A percentile compares a stretch with the other conserved stretches of the same genome.
These are phyloP conservation scores for Xanthostigma xanthostigma DNA, from an alignment of 2,888 invertebrate genomes.

Conservation along the genomic window DNA sequence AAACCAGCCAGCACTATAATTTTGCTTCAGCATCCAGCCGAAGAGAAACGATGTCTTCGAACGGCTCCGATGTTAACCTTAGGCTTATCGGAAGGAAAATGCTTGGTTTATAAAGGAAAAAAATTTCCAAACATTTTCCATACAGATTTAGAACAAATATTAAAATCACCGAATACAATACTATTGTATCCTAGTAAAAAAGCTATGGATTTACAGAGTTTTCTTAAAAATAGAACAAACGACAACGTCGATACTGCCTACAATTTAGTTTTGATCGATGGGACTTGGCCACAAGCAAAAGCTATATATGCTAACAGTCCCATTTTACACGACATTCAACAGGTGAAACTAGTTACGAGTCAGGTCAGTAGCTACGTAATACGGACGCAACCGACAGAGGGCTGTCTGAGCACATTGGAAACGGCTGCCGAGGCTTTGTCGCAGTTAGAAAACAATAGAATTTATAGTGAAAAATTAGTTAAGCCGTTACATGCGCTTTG, in stretches of 20 bases:
- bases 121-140: slow-evolving; percentile 60
- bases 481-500: slow-evolving; percentile 72
- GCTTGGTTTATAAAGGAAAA: slow-evolving; percentile 68
- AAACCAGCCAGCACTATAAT: slow-evolving; percentile 56
- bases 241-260: slow-evolving; percentile 36
- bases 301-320: slow-evolving; percentile 77
- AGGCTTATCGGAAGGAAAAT: slow-evolving; percentile 57
- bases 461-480: slow-evolving; percentile 50
- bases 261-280: slow-evolving; percentile 76
- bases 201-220: slow-evolving; percentile 47
- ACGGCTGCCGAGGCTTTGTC: slow-evolving; percentile 68
- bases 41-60: slow-evolving; percentile 74
- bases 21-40: slow-evolving; percentile 84
- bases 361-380: slow-evolving; percentile 78
- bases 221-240: no score
- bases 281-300: slow-evolving; percentile 93
- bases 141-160: slow-evolving; percentile 46
- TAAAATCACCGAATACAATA: slow-evolving; percentile 51
- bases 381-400: slow-evolving; percentile 84
- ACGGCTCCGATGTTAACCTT: slow-evolving; percentile 81
- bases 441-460: slow-evolving; percentile 53
- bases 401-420: slow-evolving; percentile 81
- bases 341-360: slow-evolving; percentile 64
- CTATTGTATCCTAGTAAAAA: slow-evolving; percentile 67
- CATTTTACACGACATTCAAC: slow-evolving; percentile 53